Percentiles rank a stretch among this genome's conserved stretches.
These are phyloP conservation scores for Capitulum mitella DNA, from an alignment of 2,888 invertebrate genomes.

Conservation along the genomic window DNA sequence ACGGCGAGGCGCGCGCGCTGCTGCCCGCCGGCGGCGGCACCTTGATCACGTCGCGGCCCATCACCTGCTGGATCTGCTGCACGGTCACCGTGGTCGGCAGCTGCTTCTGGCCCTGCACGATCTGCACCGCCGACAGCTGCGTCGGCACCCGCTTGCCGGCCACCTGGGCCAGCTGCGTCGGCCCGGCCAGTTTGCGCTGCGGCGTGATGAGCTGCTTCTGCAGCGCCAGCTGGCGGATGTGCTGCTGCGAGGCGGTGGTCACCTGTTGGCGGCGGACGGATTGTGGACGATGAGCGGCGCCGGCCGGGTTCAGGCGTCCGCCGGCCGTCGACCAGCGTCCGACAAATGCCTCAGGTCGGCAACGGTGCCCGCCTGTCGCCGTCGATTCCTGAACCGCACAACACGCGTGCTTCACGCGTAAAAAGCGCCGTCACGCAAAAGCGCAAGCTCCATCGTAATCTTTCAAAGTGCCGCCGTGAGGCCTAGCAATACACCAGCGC, in stretches of 20 bases:
- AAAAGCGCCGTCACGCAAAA: no score
- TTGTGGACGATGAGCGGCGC: slow-evolving; percentile 34
- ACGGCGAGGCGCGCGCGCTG: slow-evolving; percentile 39
- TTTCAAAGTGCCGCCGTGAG: no score
- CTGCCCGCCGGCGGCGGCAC: slow-evolving; percentile 41
- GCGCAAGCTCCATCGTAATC: no score
- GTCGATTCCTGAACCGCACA: no score
- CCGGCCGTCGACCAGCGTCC: slow-evolving; percentile 36
- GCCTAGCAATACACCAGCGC: no score
- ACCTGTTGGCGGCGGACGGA: slow-evolving; percentile 26
- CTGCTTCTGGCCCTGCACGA: slow-evolving; percentile 58
- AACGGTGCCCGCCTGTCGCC: no score
- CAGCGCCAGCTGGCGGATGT: slow-evolving; percentile 57
- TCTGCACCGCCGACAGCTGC: slow-evolving; percentile 44
- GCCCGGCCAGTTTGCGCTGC: slow-evolving; percentile 32
- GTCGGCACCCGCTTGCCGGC: slow-evolving; percentile 30
- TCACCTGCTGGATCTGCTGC: slow-evolving; percentile 66
- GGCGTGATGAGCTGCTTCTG: slow-evolving; percentile 47
- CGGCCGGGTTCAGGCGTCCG: no score
- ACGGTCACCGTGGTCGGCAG: slow-evolving; percentile 59
- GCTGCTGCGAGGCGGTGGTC: slow-evolving; percentile 53
- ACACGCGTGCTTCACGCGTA: no score
- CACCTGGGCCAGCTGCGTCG: slow-evolving; percentile 41
- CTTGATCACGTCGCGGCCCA: slow-evolving; percentile 55
- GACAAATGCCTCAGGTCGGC: slow-evolving; percentile 3